Evolutionary conservation across 2,113 vertebrate genomes (phyloP), one percentile per base, ranked within the genome.

Genomic region (Pithys albifrons): DNA sequence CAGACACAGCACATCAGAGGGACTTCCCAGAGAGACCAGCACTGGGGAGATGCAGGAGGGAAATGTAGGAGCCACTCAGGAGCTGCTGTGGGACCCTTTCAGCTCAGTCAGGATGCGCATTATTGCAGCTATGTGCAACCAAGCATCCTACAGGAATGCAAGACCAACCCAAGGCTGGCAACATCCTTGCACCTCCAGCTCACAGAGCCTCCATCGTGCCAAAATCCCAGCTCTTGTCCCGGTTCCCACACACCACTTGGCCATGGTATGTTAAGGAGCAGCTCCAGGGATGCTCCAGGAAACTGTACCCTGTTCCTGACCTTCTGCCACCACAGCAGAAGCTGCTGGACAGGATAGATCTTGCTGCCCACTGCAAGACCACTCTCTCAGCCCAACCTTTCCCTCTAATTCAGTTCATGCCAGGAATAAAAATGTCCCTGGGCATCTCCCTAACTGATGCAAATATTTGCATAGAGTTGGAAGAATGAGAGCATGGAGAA

Each of bases 111-210:
- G 37, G 74, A 48, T 0, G 1, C 14, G 16, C 9, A 23, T 31
- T 29, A 37, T 0, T 4, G 24, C 39, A 39, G 51, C 57, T 46
- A 14, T 0, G 5, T 55, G 58, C 52, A 75, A 19, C 25, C 28
- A 61, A 75, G n/a, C 27, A 62, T 24, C 52, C 49, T 3, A 0
- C 0, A 3, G 52, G 39, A 93, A 78, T 0, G 1, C 29, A 59
- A 66, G 10, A 81, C n/a, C 4, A 58, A 15, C 55, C 13, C 0
- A 69, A 75, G 24, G 29, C 46, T 25, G 29, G 88, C 48, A 70
- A 41, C 29, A 49, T 27, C 14, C 55, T 41, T 8, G 37, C 66
- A 19, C 9, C 37, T 39, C 33, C 31, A 43, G 45, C 66, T 46
- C 58, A 1, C 1, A 2, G 45, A 84, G 35, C 61, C 41, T 8